Evolutionary conservation across 30 jellyfish, hydroid and myxozoan species (phyloP).

Genomic region (Clytia hemisphaerica): DNA sequence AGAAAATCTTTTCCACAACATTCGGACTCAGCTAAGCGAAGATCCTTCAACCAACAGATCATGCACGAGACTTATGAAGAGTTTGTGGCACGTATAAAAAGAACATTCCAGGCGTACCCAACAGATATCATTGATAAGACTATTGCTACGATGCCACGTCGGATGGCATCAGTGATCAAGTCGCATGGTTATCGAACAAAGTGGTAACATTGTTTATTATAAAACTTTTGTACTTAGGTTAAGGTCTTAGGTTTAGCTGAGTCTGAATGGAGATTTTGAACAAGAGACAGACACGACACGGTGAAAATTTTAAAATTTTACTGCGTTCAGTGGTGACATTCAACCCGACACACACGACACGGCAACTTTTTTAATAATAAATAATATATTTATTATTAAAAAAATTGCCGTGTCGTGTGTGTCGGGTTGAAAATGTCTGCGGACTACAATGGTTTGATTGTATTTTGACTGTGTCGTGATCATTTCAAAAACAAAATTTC

Average conservation of each 20-base stretch:
- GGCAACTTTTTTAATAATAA: not conserved
- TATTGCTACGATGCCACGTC: constrained; percentile 13
- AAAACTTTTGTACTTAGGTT: not conserved
- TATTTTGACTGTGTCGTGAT: too few relatives aligned
- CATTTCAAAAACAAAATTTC: too few relatives aligned
- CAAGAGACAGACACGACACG: too few relatives aligned
- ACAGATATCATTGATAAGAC: not conserved
- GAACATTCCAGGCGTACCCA: not conserved
- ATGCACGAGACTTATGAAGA: not conserved
- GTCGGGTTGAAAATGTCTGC: too few relatives aligned
- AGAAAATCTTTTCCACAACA: constrained; percentile 5
- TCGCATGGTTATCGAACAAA: not conserved
- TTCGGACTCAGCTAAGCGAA: not conserved
- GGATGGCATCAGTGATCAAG: too few relatives aligned
- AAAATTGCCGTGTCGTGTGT: too few relatives aligned
- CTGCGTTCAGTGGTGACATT: too few relatives aligned
- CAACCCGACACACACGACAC: not conserved
- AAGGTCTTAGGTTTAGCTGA: not conserved
- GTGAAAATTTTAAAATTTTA: too few relatives aligned
- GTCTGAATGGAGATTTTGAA: not conserved
- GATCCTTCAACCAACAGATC: not conserved
- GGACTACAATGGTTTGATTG: too few relatives aligned
- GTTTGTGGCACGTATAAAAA: not conserved
- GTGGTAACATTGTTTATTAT: constrained; percentile 1
- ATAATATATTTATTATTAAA: not conserved